Base-by-base conservation (phyloP, 2,888 invertebrate species). In the Celastrina argiolus region DNA sequence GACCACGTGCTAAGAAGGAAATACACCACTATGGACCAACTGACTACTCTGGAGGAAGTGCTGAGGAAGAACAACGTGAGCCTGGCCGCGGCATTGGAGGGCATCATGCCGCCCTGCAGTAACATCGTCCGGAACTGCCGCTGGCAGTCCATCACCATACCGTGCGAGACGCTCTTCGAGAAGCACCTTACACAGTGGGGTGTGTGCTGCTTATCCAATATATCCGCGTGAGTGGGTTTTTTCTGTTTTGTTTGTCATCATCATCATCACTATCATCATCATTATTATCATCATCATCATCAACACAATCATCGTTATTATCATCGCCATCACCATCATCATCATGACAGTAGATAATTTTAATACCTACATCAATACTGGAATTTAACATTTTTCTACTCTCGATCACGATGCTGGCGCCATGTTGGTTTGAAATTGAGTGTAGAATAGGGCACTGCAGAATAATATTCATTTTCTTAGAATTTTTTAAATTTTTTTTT, bases 141-240 rank as follows among this genome's bases (percentile, higher is more conserved):
- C 31, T 86, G 83, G 80, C 80, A 82, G 64, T 68, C 72, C 14
- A 65, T 56, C 0, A 68, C 73, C 28, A 64, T 83, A 10, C 76
- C 83, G 0, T 88, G 88, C 66, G 71, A 72, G 1, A 18, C 70
- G 5, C 68, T 90, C 22, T 88, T 89, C 66, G 66, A 72, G 2
- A 81, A 78, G 64, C 74, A 81, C 39, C 34, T 84, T 2, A 87
- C 83, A 0, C 70, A 72, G 5, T 80, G 77, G 74, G 88, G 88
- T 0, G 69, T 80, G 0, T 89, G 89, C 70, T 90, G 90, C 69
- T 76, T 85, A 0, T 78, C 82, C 75, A 69, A 74, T 6, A 77
- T 83, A 7, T 28, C 72, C 1, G 78, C 74, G 87, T 86, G 70
- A 76, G 79, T 76, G 4, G 4, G 18, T 36, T 10, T 4, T 22